Evolutionary conservation across 2,888 invertebrate genomes (phyloP), one percentile per base, ranked within the genome.

Genomic region (Pterostichus niger): DNA sequence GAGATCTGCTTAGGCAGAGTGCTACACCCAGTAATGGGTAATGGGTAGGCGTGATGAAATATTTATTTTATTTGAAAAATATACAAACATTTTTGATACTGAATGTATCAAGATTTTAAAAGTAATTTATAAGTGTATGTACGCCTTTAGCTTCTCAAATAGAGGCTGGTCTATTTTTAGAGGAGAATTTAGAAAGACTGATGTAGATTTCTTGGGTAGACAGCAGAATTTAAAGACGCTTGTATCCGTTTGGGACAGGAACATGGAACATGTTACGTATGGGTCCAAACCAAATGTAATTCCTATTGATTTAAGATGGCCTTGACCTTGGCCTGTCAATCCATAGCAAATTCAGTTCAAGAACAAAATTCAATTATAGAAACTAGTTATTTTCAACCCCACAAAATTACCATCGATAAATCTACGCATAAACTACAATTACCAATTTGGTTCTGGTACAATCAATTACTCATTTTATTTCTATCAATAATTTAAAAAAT

Each of bases 361-460:
- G 68, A 71, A 44, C 68, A 71, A 71, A 71, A 71, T 71, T 71
- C 68, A 71, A 71, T 71, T 71, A 71, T 71, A 71, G 68, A 71
- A 71, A 71, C 40, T 71, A 44, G 68, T 71, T 71, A 71, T 71
- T 44, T 71, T 71, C 68, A 71, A 44, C 33, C 64, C 35, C 35
- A 1, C 17, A 24, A 59, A 11, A 59, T 59, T 59, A 59, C 59
- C 59, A 64, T 64, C 49, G n/a, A 35, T n/a, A 64, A 35, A 33
- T 33, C 17, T 11, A 10, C 24, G 17, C 13, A 56, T n/a, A n/a
- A n/a, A n/a, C n/a, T n/a, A n/a, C n/a, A n/a, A n/a, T n/a, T n/a
- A n/a, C n/a, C n/a, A 17, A 13, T 10, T 9, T 56, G 17, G 11
- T 49, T 49, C 3, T 24, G 3, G 24, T 24, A 3, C 24, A 3